Evolutionary conservation across 2,797 vertebrate species (phyloP).

Genomic region (Netta rufina): DNA sequence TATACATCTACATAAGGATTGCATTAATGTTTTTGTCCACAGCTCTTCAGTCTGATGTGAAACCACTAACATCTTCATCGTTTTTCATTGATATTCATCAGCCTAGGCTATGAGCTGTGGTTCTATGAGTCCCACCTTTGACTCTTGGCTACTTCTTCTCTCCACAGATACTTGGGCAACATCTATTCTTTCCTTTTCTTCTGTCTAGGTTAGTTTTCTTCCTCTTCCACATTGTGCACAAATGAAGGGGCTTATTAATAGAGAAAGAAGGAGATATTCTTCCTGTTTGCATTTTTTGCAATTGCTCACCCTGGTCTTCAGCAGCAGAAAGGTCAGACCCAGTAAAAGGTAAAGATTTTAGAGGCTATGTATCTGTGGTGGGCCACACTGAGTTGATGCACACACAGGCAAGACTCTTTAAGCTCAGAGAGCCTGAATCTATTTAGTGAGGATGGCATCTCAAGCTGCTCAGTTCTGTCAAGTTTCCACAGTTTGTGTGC

Average conservation of each 20-base stretch:
- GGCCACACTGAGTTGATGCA: neutral
- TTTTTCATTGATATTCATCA: neutral
- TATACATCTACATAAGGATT: neutral
- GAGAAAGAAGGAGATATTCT: neutral
- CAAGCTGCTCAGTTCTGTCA: neutral
- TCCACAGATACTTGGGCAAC: neutral
- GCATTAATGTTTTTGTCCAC: neutral
- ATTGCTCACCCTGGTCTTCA: neutral
- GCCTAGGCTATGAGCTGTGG: neutral
- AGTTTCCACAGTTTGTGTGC: neutral
- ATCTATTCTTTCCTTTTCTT: neutral
- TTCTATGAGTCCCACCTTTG: neutral
- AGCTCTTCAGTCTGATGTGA: neutral
- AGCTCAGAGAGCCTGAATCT: neutral
- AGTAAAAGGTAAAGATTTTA: neutral
- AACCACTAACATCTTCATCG: neutral
- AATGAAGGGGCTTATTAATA: neutral
- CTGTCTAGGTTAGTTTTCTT: neutral
- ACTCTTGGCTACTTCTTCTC: neutral
- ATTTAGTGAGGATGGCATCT: neutral
- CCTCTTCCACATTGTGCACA: neutral
- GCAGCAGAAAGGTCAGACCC: neutral
- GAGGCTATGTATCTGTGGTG: neutral
- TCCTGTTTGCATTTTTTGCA: neutral
- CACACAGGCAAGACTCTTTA: neutral